Conservation (phyloP, 2,113 vertebrate species). For the Mustela lutreola region DNA sequence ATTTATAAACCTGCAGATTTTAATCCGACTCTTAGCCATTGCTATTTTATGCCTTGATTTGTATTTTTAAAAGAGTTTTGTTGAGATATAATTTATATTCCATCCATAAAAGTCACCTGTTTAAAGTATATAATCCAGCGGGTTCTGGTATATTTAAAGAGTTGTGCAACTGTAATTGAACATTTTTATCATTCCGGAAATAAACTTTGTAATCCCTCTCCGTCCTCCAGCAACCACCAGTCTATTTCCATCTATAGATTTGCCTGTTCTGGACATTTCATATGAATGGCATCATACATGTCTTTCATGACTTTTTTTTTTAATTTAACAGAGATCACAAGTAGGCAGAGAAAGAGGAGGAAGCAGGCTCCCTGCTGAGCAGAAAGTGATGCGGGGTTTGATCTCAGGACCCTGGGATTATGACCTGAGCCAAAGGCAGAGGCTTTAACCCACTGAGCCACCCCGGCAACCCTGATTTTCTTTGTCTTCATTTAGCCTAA, state of each 20-base stretch:
- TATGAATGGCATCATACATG: background rate
- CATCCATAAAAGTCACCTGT: background rate
- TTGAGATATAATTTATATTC: conserved; percentile 32
- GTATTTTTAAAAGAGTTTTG: conserved; percentile 17
- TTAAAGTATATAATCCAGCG: background rate
- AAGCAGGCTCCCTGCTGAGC: too few species aligned
- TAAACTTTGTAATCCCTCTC: background rate
- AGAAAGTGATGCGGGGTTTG: too few species aligned
- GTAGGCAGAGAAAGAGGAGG: too few species aligned
- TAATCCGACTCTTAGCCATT: background rate
- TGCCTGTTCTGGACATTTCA: background rate
- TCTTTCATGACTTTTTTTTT: background rate
- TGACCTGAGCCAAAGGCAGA: too few species aligned
- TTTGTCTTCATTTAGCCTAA: background rate
- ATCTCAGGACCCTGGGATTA: too few species aligned
- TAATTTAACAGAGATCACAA: too few species aligned
- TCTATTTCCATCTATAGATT: conserved; percentile 2
- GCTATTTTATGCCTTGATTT: conserved; percentile 37
- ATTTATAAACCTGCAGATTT: background rate
- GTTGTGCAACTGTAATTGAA: background rate
- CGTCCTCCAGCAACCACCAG: background rate
- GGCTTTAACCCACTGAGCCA: too few species aligned
- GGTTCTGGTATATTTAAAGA: conserved; percentile 51
- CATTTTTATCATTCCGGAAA: conserved; percentile 44
- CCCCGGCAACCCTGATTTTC: background rate